phyloP scores from a whole-genome alignment of 2,888 invertebrate species.

The Luperina nickerlii region DNA sequence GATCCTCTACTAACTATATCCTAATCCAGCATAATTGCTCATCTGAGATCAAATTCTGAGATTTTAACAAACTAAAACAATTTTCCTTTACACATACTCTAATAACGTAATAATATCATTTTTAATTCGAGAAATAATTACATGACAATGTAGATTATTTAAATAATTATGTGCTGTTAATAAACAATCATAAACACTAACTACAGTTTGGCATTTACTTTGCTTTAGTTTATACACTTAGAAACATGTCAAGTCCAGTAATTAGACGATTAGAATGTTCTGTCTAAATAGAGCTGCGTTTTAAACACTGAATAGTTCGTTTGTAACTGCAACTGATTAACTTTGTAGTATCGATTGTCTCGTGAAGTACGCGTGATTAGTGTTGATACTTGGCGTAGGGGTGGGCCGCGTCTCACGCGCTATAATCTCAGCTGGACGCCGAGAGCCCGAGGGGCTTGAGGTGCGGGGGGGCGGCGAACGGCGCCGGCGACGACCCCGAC shows the following conservation, averaged over 20 bases:
- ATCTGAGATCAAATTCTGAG: constrained; percentile 85
- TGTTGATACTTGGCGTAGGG: constrained; percentile 87
- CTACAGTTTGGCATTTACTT: constrained; percentile 85
- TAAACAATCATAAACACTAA: constrained; percentile 71
- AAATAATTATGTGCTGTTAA: constrained; percentile 60
- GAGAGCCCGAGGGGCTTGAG: constrained; percentile 91
- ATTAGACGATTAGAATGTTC: constrained; percentile 40
- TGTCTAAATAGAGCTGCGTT: constrained; percentile 52
- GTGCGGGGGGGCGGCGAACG: constrained; percentile 88
- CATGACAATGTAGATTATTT: constrained; percentile 52
- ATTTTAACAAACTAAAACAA: constrained; percentile 71
- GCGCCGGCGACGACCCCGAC: constrained; percentile 89
- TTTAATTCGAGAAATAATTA: constrained; percentile 56
- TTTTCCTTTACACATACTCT: constrained; percentile 54
- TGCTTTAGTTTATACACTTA: constrained; percentile 72
- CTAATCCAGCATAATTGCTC: constrained; percentile 77
- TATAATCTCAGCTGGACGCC: constrained; percentile 92
- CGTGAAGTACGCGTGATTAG: constrained; percentile 73
- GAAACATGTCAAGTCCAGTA: constrained; percentile 59
- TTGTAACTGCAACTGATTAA: constrained; percentile 50
- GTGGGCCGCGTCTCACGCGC: constrained; percentile 86
- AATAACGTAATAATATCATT: constrained; percentile 62
- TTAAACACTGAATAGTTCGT: constrained; percentile 59
- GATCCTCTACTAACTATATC: constrained; percentile 62
- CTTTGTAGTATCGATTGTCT: constrained; percentile 51